Conservation (phyloP, 53 echinoderm and acorn worm species). For the Zoroaster sp. region DNA sequence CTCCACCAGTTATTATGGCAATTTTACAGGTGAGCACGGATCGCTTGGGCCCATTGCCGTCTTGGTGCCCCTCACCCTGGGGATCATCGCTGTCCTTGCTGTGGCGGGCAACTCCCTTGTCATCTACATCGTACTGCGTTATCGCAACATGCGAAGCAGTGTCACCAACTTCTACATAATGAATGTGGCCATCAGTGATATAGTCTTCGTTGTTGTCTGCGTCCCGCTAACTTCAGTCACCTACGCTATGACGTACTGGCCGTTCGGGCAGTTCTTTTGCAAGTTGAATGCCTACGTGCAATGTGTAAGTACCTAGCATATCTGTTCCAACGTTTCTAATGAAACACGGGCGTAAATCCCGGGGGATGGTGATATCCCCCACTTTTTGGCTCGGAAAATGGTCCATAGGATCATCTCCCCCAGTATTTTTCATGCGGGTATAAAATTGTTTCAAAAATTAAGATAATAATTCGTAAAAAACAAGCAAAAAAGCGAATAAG, state of each 20-base stretch:
- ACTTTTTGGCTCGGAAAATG: too few species aligned
- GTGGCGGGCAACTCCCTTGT: slow-evolving; percentile 82
- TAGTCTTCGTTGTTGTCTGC: slow-evolving; percentile 86
- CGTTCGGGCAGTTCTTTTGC: slow-evolving; percentile 85
- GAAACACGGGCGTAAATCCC: too few species aligned
- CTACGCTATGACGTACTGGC: slow-evolving; percentile 79
- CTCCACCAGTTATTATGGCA: background rate
- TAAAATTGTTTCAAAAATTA: too few species aligned
- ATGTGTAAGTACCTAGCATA: slow-evolving; percentile 75
- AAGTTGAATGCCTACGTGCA: slow-evolving; percentile 91
- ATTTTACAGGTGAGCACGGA: background rate
- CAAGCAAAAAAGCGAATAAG: too few species aligned
- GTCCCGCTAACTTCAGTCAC: slow-evolving; percentile 79
- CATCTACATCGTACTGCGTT: slow-evolving; percentile 79
- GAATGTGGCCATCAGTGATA: slow-evolving; percentile 94
- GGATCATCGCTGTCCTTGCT: slow-evolving; percentile 81
- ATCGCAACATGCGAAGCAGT: slow-evolving; percentile 84
- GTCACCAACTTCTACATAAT: slow-evolving; percentile 99
- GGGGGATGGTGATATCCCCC: too few species aligned
- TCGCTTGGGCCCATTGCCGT: slow-evolving; percentile 41
- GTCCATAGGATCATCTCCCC: too few species aligned
- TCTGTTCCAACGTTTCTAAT: too few species aligned
- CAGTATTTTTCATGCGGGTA: too few species aligned
- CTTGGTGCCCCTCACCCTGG: slow-evolving; percentile 73
- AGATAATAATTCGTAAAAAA: too few species aligned